A percentile compares a stretch with the other conserved stretches of the same genome.
phyloP scores from a whole-genome alignment of 2,113 vertebrate species.

The Barbus barbus region DNA sequence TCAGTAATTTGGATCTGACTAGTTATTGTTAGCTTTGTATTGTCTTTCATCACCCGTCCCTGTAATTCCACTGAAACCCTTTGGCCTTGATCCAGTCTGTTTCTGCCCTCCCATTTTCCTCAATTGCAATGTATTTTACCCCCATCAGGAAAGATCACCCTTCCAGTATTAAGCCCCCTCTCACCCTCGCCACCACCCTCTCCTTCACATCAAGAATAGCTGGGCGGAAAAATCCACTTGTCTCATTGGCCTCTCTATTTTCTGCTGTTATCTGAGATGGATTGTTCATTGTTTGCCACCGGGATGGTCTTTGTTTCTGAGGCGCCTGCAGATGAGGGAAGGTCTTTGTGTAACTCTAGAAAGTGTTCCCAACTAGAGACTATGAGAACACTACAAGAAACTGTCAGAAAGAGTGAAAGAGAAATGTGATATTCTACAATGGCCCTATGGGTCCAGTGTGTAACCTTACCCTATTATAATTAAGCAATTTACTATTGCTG shows the following conservation, averaged over 20 bases:
- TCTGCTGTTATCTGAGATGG: slow-evolving; percentile 69
- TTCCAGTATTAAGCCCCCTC: slow-evolving; percentile 33
- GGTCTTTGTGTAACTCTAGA: slow-evolving; percentile 46
- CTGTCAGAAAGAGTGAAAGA: slow-evolving; percentile 30
- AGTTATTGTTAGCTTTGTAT: slow-evolving; percentile 35
- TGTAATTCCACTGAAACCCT: slow-evolving; percentile 46
- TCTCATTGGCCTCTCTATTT: slow-evolving; percentile 64
- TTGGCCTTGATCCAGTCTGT: slow-evolving; percentile 30
- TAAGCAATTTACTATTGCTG: neutral
- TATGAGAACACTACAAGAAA: slow-evolving; percentile 5
- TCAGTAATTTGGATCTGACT: slow-evolving; percentile 29
- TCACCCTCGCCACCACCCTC: slow-evolving; percentile 52
- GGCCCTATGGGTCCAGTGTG: neutral
- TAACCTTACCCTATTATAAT: slow-evolving; percentile 8
- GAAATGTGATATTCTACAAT: slow-evolving; percentile 30
- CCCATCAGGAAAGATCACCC: slow-evolving; percentile 21
- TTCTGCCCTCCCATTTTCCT: slow-evolving; percentile 22
- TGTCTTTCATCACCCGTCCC: slow-evolving; percentile 26
- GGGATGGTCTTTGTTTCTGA: slow-evolving; percentile 72
- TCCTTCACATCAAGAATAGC: slow-evolving; percentile 59
- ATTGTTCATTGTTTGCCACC: slow-evolving; percentile 80
- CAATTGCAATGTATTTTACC: slow-evolving; percentile 18
- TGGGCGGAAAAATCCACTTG: slow-evolving; percentile 67
- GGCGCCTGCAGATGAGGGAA: slow-evolving; percentile 72
- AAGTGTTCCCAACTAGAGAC: slow-evolving; percentile 61